Evolutionary conservation across 2,113 vertebrate species (phyloP).

Genomic region (Carassius auratus): DNA sequence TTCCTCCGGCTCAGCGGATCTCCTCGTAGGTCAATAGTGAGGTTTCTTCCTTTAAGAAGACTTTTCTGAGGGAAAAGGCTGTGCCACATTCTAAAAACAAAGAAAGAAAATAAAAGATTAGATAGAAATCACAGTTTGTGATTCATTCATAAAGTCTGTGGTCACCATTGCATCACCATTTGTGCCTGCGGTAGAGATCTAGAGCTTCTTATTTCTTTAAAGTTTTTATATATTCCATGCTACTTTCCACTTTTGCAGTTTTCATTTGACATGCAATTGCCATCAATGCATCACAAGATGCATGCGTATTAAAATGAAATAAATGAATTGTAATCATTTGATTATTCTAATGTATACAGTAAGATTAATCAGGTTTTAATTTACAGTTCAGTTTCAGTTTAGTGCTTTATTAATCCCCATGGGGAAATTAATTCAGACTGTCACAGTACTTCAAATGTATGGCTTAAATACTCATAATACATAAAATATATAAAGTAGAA

Average conservation of each 20-base stretch:
- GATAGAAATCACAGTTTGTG: conserved; percentile 13
- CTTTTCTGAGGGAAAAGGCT: conserved; percentile 66
- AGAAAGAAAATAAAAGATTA: conserved; percentile 48
- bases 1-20: conserved; percentile 83
- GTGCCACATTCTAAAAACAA: conserved; percentile 61
- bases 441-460: too few species aligned
- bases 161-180: background rate
- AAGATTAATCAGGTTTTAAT: conserved; percentile 12
- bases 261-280: background rate
- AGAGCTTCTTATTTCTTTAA: background rate
- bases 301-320: too few species aligned
- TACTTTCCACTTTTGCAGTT: background rate
- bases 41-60: conserved; percentile 64
- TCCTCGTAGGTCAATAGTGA: conserved; percentile 97
- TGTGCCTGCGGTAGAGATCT: background rate
- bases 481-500: too few species aligned
- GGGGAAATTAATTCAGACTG: too few species aligned
- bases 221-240: background rate
- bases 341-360: conserved; percentile 21
- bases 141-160: background rate
- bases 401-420: too few species aligned
- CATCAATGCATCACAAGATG: background rate
- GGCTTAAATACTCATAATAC: too few species aligned
- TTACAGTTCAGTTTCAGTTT: background rate
- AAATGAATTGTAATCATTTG: background rate